Percentiles rank a stretch among this genome's conserved stretches.
phyloP scores from a whole-genome alignment of 2,113 vertebrate species.

The Procavia capensis region DNA sequence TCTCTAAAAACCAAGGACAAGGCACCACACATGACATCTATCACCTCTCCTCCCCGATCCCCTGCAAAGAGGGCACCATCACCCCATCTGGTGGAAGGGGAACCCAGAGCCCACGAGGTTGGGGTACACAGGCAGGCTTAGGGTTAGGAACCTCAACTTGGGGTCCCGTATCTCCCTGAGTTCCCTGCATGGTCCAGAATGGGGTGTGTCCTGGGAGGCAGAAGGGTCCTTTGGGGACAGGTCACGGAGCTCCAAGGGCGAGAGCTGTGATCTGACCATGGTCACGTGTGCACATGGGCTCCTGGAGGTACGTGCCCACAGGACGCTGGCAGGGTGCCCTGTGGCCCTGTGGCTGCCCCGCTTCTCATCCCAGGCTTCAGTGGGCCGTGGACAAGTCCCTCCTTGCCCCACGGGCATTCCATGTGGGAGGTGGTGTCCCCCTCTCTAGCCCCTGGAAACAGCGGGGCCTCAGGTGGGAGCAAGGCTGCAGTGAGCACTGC shows the following conservation, averaged over 20 bases:
- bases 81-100: background rate
- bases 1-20: background rate
- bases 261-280: background rate
- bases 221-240: background rate
- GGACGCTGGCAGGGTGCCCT: background rate
- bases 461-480: background rate
- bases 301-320: background rate
- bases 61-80: background rate
- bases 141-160: background rate
- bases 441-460: background rate
- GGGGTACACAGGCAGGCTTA: too few species aligned
- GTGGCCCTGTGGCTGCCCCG: background rate
- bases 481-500: too few species aligned
- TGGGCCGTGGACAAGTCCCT: background rate
- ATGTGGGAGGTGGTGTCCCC: too few species aligned
- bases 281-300: background rate
- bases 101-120: background rate
- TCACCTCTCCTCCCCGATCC: background rate
- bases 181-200: background rate
- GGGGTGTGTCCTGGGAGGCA: background rate
- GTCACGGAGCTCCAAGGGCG: background rate
- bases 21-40: accelerated
- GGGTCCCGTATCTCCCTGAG: accelerated
- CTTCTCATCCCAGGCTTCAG: background rate
- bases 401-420: background rate